These are phyloP conservation scores for Orientallactaga sibirica DNA, from an alignment of 2,797 vertebrate genomes.

Conservation along the genomic window DNA sequence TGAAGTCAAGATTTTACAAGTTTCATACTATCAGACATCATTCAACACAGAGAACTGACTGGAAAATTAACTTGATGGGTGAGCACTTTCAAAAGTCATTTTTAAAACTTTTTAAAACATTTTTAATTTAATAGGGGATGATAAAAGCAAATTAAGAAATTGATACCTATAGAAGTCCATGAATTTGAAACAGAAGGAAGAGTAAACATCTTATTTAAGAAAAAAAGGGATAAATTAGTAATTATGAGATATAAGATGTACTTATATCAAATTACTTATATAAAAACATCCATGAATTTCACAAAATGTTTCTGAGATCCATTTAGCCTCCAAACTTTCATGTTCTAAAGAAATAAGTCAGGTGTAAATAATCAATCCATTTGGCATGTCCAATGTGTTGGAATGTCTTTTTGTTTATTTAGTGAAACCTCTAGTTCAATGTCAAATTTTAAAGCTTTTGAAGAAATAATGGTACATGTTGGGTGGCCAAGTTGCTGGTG, in stretches of 20 bases:
- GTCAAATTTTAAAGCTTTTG: conserved; percentile 62
- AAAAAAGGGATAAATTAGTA: neutral
- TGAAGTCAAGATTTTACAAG: neutral
- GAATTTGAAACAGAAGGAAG: neutral
- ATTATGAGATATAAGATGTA: neutral
- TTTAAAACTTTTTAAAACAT: neutral
- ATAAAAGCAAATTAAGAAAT: neutral
- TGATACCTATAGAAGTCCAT: neutral
- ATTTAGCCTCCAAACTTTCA: neutral
- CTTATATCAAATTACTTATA: too few species aligned
- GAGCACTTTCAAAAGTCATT: neutral
- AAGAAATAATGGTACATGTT: conserved; percentile 33
- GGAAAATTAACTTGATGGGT: neutral
- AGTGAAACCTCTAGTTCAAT: conserved; percentile 29
- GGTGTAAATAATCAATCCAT: conserved; percentile 8
- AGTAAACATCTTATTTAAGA: neutral
- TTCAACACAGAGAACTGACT: neutral
- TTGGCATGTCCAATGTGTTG: conserved; percentile 8
- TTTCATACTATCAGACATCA: neutral
- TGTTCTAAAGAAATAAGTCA: neutral
- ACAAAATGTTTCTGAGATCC: conserved; percentile 1
- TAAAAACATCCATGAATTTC: conserved; percentile 18
- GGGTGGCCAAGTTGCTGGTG: neutral
- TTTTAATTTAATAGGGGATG: neutral
- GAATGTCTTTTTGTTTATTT: conserved; percentile 44